Evolutionary conservation across 2,888 invertebrate species (phyloP), one percentile per base, ranked within the genome.

Genomic region (Thyatira batis): DNA sequence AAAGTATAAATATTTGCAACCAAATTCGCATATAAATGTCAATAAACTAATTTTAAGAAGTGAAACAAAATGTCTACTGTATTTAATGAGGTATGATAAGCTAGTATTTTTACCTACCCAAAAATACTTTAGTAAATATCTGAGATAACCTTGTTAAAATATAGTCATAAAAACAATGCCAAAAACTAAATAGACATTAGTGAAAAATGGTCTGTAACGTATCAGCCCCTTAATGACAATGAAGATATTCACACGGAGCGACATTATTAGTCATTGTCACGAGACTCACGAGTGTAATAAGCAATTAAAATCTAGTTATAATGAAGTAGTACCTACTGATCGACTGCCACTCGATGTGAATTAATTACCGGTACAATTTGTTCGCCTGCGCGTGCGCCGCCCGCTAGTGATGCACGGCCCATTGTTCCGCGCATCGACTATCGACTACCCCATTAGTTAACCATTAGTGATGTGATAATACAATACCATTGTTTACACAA

Each of bases 351-450:
- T 39, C 39, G 39, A 39, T 39, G 17, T 39, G 17, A 17, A 39
- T 39, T 39, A 39, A 39, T 39, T 39, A 39, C 8, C 3, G 39
- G 17, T 17, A 39, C 39, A 39, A 39, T 39, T 49, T 50, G 56
- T 53, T 17, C 30, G 9, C 39, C 39, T 39, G 39, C 17, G 39
- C 39, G 13, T 33, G 39, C 39, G 17, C 13, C 39, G 17, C 17
- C 39, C 17, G n/a, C n/a, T 39, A 39, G 39, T 39, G 39, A 17
- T 17, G 39, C 13, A 39, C 39, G 39, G 17, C 39, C 39, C 39
- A 39, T 39, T 39, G 39, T 39, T 39, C 39, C 8, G 8, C 5
- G 13, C 6, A 33, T 33, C 33, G 33, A 33, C 13, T 33, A 33
- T 33, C 33, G 33, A 33, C 13, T 33, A 33, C n/a, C 6, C 33